Evolutionary conservation across 2,888 invertebrate genomes (phyloP), one percentile per base, ranked within the genome.

Genomic region (Xanthostigma xanthostigma): DNA sequence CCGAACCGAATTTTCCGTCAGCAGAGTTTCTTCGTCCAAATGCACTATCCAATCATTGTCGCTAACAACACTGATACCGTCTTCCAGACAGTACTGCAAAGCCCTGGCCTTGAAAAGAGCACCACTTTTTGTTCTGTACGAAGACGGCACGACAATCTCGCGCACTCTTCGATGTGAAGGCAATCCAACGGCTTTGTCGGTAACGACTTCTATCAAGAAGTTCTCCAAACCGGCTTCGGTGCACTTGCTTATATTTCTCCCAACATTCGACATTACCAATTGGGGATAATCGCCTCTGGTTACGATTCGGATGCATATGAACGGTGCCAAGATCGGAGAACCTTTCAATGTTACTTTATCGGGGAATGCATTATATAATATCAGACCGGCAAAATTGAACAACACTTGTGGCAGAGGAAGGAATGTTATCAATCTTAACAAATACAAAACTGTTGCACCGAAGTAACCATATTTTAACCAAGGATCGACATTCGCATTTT

Each of bases 21-120:
- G 70, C 47, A 96, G 70, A 0, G 96, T 96, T 66, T 96, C 96
- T 69, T 96, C 96, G 67, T 96, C 96, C 51, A 96, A 72, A 70
- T 96, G 96, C n/a, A 93, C 91, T 60, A 96, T 84, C 94, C 94
- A 96, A 64, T 95, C 94, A 54, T 79, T 82, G 61, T 92, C 92
- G 46, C 81, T 81, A 44, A 94, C 66, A 56, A 78, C 72, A 66
- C 93, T 95, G 2, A 94, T 84, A 60, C 81, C 80, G 59, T 88
- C 88, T 68, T 96, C 95, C 48, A 95, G 73, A 61, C 95, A 95
- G 66, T 94, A 96, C 64, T 96, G 96, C 47, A 96, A 70, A 17
- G 96, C 96, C 56, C 95, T 76, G 0, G 94, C 88, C 67, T 96
- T 96, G 64, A 93, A 96, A 49, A 94, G 70, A 46, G 95, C 94